Evolutionary conservation across 2,797 vertebrate species (phyloP).

Genomic region (Graptemys geographica): DNA sequence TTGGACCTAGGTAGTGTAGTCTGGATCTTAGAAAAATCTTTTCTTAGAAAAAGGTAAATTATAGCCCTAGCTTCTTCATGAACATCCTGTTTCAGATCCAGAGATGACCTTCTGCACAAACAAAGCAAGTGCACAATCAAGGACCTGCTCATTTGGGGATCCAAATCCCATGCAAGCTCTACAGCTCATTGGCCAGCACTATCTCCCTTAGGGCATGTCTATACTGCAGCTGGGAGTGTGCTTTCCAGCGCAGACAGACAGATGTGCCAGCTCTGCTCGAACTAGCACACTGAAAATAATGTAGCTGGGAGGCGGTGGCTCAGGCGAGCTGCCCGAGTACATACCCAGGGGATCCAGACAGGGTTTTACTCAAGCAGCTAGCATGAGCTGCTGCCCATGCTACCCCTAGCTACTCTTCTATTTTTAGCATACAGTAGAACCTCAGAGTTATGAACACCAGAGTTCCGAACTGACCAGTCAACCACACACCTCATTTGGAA

Average conservation of each 20-base stretch:
- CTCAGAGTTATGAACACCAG: too few relatives aligned
- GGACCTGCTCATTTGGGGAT: neutral
- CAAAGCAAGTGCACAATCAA: neutral
- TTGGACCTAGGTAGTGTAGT: neutral
- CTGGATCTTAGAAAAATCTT: fast-evolving
- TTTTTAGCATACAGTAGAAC: neutral
- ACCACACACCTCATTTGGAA: too few relatives aligned
- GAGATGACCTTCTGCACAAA: neutral
- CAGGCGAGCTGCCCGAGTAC: neutral
- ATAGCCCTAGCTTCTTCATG: neutral
- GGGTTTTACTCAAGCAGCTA: neutral
- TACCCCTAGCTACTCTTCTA: neutral
- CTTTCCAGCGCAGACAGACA: neutral
- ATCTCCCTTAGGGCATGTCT: neutral
- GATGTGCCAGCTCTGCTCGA: neutral
- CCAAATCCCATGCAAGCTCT: neutral
- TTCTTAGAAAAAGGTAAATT: neutral
- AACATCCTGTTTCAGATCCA: neutral
- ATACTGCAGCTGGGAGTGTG: neutral
- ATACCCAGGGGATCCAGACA: neutral
- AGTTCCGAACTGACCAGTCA: too few relatives aligned
- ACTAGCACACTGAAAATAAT: neutral
- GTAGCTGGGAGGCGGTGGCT: neutral
- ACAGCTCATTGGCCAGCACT: neutral
- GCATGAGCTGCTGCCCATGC: neutral